phyloP scores from a whole-genome alignment of 2,113 vertebrate genomes.

The Corapipo altera region DNA sequence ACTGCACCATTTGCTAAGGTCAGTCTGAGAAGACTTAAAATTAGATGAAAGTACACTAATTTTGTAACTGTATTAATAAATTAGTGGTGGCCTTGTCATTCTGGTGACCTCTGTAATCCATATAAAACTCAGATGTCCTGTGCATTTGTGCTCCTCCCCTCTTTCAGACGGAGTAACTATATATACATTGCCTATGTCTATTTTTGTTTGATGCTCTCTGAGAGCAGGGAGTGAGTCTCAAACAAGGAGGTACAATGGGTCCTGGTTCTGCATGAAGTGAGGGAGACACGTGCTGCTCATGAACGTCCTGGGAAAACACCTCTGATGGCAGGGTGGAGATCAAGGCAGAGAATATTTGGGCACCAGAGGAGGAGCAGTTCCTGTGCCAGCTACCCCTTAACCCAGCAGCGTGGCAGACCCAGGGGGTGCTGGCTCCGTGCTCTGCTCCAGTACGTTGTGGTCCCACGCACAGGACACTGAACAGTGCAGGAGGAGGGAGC shows the following conservation, averaged over 20 bases:
- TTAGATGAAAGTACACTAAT: background rate
- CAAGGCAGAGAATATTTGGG: background rate
- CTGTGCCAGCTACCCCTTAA: background rate
- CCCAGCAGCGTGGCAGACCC: background rate
- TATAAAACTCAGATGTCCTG: background rate
- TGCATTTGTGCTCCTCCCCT: background rate
- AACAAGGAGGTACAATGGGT: accelerated
- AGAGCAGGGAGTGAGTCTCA: background rate
- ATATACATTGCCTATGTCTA: accelerated
- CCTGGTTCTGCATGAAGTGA: background rate
- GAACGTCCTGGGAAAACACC: background rate
- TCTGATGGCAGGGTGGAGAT: background rate
- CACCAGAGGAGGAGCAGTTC: background rate
- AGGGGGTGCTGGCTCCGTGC: background rate
- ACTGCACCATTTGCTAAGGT: background rate
- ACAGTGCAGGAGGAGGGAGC: background rate
- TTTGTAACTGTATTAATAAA: background rate
- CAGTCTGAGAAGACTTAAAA: background rate
- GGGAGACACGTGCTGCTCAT: background rate
- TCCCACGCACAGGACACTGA: accelerated
- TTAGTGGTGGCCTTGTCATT: background rate
- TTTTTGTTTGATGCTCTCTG: background rate
- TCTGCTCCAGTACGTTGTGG: background rate
- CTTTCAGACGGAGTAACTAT: background rate
- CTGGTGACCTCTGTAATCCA: background rate